Evolutionary conservation across 2,888 invertebrate genomes (phyloP).

Genomic region (Apodemia mormo): DNA sequence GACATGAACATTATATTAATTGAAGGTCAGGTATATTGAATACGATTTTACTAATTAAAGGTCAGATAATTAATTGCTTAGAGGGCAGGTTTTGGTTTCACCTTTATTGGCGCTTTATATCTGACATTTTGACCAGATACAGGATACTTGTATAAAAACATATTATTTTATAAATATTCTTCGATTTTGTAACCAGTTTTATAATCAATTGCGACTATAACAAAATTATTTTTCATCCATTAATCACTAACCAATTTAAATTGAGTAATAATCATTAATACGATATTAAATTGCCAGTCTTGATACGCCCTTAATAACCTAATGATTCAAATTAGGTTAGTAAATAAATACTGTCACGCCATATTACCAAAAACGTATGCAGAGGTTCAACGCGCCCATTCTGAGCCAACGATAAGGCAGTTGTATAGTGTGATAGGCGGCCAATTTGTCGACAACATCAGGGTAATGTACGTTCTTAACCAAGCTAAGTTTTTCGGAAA

Average conservation of each 20-base stretch:
- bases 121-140: neutral
- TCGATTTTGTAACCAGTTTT: neutral
- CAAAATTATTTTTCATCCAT: neutral
- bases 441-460: too few species aligned
- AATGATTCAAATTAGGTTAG: neutral
- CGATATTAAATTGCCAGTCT: neutral
- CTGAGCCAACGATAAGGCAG: too few species aligned
- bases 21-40: too few species aligned
- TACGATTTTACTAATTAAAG: too few species aligned
- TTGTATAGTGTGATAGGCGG: too few species aligned
- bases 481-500: too few species aligned
- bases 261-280: neutral
- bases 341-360: neutral
- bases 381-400: neutral
- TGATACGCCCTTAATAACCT: neutral
- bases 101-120: neutral
- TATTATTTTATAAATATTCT: neutral
- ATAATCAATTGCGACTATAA: neutral
- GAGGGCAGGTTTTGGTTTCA: neutral
- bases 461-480: too few species aligned
- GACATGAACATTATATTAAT: too few species aligned
- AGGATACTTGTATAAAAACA: neutral
- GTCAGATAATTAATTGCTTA: neutral
- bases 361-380: neutral
- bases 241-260: neutral